These are phyloP conservation scores for Stegodyphus dumicola DNA, from an alignment of 1,140 invertebrate genomes.

Conservation along the genomic window DNA sequence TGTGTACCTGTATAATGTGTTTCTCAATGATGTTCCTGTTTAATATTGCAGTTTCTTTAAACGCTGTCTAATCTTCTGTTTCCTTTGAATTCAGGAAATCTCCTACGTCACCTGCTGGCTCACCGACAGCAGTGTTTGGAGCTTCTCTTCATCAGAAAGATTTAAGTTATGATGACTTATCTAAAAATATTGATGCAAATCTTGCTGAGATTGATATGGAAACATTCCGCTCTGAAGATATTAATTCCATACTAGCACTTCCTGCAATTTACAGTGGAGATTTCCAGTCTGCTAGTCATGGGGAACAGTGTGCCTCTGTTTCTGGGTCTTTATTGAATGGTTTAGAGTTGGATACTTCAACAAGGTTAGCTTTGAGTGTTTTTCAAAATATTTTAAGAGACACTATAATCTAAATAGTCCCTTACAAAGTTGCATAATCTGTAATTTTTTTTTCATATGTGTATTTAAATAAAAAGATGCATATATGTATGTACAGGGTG, in stretches of 20 bases:
- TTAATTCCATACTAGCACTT: slow-evolving; percentile 80
- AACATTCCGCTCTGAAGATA: slow-evolving; percentile 89
- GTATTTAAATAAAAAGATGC: too few species aligned
- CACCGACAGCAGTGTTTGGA: slow-evolving; percentile 30
- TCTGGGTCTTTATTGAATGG: slow-evolving; percentile 83
- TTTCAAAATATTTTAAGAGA: too few species aligned
- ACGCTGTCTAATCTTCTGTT: background rate
- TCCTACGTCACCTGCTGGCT: slow-evolving; percentile 12
- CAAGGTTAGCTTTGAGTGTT: slow-evolving; percentile 69
- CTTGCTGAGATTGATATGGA: slow-evolving; percentile 95
- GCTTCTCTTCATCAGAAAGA: slow-evolving; percentile 65
- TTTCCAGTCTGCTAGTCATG: slow-evolving; percentile 73
- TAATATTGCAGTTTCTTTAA: background rate
- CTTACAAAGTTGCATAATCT: too few species aligned
- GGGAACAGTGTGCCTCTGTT: slow-evolving; percentile 84
- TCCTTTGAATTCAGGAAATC: slow-evolving; percentile 21
- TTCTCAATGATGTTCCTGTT: background rate
- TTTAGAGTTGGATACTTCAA: slow-evolving; percentile 81
- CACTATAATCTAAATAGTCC: too few species aligned
- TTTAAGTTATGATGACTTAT: slow-evolving; percentile 83
- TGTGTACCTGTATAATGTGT: background rate
- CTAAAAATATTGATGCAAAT: slow-evolving; percentile 89
- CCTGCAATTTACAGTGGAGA: slow-evolving; percentile 62
- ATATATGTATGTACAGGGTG: too few species aligned
- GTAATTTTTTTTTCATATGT: too few species aligned